A percentile compares a stretch with the other conserved stretches of the same genome.
These are phyloP conservation scores for Achlya flavicornis DNA, from an alignment of 2,888 invertebrate genomes.

Conservation along the genomic window DNA sequence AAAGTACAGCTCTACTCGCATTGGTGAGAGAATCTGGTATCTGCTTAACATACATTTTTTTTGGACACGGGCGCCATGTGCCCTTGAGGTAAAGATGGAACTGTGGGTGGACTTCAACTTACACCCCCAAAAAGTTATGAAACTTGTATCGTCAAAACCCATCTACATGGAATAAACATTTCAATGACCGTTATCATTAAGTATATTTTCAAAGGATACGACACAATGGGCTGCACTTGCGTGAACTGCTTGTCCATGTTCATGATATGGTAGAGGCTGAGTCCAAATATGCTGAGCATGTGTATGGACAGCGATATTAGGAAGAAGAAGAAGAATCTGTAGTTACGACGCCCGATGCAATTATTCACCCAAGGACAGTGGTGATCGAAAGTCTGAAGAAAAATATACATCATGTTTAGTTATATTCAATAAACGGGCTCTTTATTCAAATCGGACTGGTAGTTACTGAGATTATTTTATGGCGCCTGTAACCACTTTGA, in stretches of 20 bases:
- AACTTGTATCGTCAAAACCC: not conserved
- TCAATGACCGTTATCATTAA: not conserved
- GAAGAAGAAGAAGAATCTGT: conserved; percentile 99
- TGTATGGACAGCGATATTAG: conserved; percentile 97
- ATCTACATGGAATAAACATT: not conserved
- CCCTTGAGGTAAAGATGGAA: no score
- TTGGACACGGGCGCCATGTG: no score
- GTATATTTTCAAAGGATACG: conserved; percentile 88
- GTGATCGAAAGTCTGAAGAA: conserved; percentile 98
- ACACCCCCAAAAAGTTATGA: no score
- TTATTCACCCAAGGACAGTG: conserved; percentile 99
- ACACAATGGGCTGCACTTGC: conserved; percentile 91
- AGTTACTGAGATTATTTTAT: no score
- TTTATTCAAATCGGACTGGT: no score
- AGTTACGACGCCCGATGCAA: conserved; percentile 98
- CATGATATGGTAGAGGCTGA: conserved; percentile 96
- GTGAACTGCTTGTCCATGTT: conserved; percentile 92
- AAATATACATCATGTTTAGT: conserved; percentile 29
- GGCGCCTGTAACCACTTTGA: no score
- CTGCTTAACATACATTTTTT: no score
- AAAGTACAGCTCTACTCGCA: no score
- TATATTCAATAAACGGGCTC: not conserved
- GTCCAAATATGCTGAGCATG: conserved; percentile 98
- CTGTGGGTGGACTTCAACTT: no score
- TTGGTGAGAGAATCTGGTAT: no score